A percentile compares a stretch with the other conserved stretches of the same genome.
Conservation (phyloP, 2,113 vertebrate species). For the Microcebus ravelobensis region DNA sequence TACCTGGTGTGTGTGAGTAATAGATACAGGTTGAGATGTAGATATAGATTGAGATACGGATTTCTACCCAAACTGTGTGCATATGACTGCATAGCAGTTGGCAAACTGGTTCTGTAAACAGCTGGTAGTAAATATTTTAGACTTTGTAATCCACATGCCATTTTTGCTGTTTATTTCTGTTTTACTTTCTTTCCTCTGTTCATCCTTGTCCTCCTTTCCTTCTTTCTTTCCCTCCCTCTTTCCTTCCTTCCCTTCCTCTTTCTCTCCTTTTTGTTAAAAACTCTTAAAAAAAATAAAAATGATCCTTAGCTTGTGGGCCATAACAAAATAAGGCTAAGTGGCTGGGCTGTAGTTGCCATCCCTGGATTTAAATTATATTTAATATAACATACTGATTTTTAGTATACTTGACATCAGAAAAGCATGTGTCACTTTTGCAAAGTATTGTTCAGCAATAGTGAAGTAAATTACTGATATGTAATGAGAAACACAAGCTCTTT, state of each 20-base stretch:
- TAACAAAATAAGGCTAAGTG: not conserved
- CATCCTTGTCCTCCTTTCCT: not conserved
- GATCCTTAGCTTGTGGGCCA: not conserved
- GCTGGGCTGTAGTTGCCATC: not conserved
- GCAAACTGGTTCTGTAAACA: not conserved
- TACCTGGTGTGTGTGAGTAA: not conserved
- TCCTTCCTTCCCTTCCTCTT: not conserved
- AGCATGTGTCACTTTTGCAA: not conserved
- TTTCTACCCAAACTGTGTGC: not conserved
- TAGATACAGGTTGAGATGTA: not conserved
- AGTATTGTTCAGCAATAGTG: not conserved
- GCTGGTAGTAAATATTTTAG: not conserved
- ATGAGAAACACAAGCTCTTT: not conserved
- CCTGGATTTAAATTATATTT: not conserved
- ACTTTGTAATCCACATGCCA: not conserved
- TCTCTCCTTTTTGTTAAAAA: not conserved
- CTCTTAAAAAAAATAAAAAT: not conserved
- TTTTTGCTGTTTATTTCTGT: not conserved
- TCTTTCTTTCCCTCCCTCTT: no score
- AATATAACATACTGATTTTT: not conserved
- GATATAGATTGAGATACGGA: accelerated
- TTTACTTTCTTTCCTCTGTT: not conserved
- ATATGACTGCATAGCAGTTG: not conserved
- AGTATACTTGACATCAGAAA: not conserved
- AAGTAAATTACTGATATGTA: not conserved